Percentiles rank a stretch among this genome's conserved stretches.
phyloP scores from a whole-genome alignment of 2,113 vertebrate species.

The Zapornia atra region DNA sequence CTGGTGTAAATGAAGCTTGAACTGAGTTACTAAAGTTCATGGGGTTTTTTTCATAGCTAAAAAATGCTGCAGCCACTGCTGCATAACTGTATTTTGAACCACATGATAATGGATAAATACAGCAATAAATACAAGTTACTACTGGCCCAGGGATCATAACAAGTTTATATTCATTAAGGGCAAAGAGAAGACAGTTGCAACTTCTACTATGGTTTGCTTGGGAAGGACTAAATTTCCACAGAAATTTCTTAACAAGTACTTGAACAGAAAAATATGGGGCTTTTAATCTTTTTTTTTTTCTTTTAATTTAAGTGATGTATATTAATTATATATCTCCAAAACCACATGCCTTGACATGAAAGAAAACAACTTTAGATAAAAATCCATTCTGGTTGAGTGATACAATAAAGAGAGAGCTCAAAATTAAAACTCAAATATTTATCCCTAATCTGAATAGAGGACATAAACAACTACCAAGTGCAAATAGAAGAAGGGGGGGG shows the following conservation, averaged over 20 bases:
- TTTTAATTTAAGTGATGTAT: neutral
- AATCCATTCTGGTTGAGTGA: neutral
- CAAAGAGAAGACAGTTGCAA: neutral
- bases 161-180: neutral
- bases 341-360: neutral
- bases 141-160: neutral
- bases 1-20: neutral
- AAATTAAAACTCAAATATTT: neutral
- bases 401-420: neutral
- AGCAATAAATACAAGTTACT: neutral
- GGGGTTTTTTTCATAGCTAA: neutral
- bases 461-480: neutral
- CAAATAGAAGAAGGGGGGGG: neutral
- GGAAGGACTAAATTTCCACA: neutral
- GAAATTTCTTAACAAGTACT: neutral
- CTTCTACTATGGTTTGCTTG: neutral
- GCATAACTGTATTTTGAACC: neutral
- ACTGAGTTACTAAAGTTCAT: neutral
- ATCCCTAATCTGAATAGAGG: neutral
- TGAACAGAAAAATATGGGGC: neutral
- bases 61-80: neutral
- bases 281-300: neutral
- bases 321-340: neutral
- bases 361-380: neutral
- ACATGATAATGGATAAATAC: neutral